Percentiles rank a stretch among this genome's conserved stretches.
phyloP scores from a whole-genome alignment of 30 jellyfish, hydroid and myxozoan species.

The Hydractinia symbiolongicarpus region DNA sequence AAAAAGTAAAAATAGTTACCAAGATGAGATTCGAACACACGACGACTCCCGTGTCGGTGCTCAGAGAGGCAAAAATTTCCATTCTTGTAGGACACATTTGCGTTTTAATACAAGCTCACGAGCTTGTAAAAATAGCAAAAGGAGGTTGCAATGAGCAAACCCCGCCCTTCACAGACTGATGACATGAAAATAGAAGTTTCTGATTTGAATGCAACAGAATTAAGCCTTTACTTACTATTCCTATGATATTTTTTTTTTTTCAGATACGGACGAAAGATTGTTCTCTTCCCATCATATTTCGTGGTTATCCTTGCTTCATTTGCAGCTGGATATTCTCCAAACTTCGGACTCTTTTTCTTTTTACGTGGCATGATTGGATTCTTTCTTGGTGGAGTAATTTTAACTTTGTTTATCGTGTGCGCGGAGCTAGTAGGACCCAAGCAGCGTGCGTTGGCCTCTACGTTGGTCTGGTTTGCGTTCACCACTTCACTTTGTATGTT shows the following conservation, averaged over 20 bases:
- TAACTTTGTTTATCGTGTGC: conserved; percentile 39
- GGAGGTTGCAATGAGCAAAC: too few relatives aligned
- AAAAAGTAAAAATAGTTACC: too few relatives aligned
- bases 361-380: conserved; percentile 47
- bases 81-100: too few relatives aligned
- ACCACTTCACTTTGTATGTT: conserved; percentile 45
- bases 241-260: background rate
- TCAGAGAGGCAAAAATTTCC: too few relatives aligned
- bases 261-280: conserved; percentile 48
- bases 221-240: too few relatives aligned
- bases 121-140: too few relatives aligned
- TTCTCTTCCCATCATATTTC: conserved; percentile 33
- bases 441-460: conserved; percentile 46
- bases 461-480: conserved; percentile 49
- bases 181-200: too few relatives aligned
- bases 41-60: too few relatives aligned
- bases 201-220: too few relatives aligned
- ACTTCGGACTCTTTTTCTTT: conserved; percentile 35
- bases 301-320: conserved; percentile 31
- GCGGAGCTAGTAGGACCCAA: conserved; percentile 57
- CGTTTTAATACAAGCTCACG: too few relatives aligned
- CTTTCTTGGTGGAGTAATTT: conserved; percentile 38
- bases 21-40: too few relatives aligned
- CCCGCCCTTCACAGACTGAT: too few relatives aligned
- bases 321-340: conserved; percentile 34